Conservation (phyloP, 2,797 vertebrate species). For the Parauchenoglanis punctatus region DNA sequence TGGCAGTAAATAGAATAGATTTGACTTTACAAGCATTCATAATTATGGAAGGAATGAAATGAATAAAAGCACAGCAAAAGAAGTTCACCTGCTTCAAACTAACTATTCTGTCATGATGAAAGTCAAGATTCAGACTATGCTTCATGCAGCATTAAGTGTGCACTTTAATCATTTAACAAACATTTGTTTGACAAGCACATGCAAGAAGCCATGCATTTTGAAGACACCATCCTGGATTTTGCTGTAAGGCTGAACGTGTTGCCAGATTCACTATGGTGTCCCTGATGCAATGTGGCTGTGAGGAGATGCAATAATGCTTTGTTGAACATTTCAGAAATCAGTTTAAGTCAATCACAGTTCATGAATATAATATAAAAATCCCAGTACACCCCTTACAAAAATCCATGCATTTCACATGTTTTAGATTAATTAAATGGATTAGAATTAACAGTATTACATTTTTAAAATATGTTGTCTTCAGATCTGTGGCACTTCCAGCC, state of each 20-base stretch:
- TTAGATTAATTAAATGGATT: background rate
- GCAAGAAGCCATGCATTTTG: conserved; percentile 35
- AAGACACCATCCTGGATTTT: conserved; percentile 34
- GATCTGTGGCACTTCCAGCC: background rate
- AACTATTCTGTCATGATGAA: conserved; percentile 22
- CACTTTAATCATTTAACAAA: conserved; percentile 26
- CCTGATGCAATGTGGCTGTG: conserved; percentile 44
- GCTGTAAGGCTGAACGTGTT: conserved; percentile 45
- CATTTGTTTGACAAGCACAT: conserved; percentile 39
- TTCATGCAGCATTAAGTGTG: conserved; percentile 9
- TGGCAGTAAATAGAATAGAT: background rate
- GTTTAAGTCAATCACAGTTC: conserved; percentile 23
- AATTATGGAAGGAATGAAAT: background rate
- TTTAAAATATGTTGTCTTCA: background rate
- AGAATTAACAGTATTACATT: background rate
- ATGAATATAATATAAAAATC: conserved; percentile 3
- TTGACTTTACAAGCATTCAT: background rate
- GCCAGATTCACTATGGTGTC: conserved; percentile 24
- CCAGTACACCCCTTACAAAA: background rate
- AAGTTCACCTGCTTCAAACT: conserved; percentile 6
- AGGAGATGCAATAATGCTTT: conserved; percentile 32
- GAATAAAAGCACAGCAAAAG: background rate
- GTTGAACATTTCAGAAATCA: conserved; percentile 11
- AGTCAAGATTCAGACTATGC: background rate
- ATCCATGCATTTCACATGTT: background rate